Base-by-base conservation (phyloP, 2,888 invertebrate species). In the Drosophila colorata region DNA sequence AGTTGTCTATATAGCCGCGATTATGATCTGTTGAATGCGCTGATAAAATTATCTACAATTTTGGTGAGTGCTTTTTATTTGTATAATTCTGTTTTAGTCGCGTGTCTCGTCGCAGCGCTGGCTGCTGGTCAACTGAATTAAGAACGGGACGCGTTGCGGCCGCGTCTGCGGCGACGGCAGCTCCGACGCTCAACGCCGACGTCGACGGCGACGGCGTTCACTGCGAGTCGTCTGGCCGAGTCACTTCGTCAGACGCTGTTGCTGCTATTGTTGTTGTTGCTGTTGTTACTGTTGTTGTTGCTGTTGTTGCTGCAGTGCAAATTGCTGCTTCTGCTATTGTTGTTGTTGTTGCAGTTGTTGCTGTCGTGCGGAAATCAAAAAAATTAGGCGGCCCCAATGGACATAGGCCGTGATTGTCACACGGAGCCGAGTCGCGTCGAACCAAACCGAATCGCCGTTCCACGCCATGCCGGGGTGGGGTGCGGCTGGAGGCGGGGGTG, bases 91-190 rank as follows among this genome's bases (percentile, higher is more conserved):
- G 38, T 66, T 75, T 59, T 78, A 65, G 85, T 81, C 87, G 88
- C 80, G 89, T 89, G 87, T 87, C 74, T 78, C 80, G 76, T 79
- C 78, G 81, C 78, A 77, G 79, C 81, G 78, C 73, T 81, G 86
- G 86, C 79, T 90, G 89, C 88, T 89, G 89, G 89, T 90, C 89
- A 89, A 90, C 89, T 90, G 82, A 90, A 85, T 89, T 83, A 89
- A 88, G 87, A 88, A 87, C 79, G 88, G 73, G 79, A 74, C 85
- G 81, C 70, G 64, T 71, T 73, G 69, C 63, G 61, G 56, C 69
- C 73, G 66, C 78, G 70, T 51, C 77, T 63, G 59, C 61, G 55
- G 41, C 69, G 37, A 52, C 58, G 66, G 52, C 69, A 18, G 44
- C 61, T 33, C 6, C 44, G 41, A 51, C 52, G 48, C 37, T 46